Conservation (phyloP, 2,888 invertebrate species). For the Pristionchus fissidentatus region DNA sequence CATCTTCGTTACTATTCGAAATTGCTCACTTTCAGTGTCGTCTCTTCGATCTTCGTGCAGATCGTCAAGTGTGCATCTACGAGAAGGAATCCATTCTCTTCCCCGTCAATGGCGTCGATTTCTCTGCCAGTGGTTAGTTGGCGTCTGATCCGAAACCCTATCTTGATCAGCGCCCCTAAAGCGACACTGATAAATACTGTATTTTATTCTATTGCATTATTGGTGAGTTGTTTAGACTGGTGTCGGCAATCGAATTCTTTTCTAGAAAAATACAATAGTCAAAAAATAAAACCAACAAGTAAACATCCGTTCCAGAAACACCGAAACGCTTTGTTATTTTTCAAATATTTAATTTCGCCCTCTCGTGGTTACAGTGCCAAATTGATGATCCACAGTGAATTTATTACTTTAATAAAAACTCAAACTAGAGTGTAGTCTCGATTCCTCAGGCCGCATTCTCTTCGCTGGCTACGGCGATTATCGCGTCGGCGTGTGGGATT, state of each 20-base stretch:
- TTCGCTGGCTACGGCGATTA: constrained; percentile 99
- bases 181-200: background rate
- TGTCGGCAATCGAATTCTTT: background rate
- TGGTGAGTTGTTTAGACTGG: too few relatives aligned
- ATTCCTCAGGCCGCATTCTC: constrained; percentile 85
- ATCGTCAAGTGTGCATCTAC: constrained; percentile 95
- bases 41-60: constrained; percentile 95
- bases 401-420: too few relatives aligned
- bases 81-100: constrained; percentile 96
- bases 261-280: too few relatives aligned
- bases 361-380: too few relatives aligned
- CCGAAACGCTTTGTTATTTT: too few relatives aligned
- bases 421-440: background rate
- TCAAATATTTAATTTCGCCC: too few relatives aligned
- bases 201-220: background rate
- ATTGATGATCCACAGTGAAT: background rate
- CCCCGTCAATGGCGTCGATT: constrained; percentile 96
- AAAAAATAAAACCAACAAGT: too few relatives aligned
- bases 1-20: background rate
- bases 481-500: constrained; percentile 98
- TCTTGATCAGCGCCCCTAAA: background rate
- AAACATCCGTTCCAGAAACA: too few relatives aligned
- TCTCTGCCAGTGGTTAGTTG: constrained; percentile 89
- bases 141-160: background rate
- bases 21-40: constrained; percentile 83